Base-by-base conservation (phyloP, 2,113 vertebrate genomes). In the zebrafish (Danio rerio) region DNA sequence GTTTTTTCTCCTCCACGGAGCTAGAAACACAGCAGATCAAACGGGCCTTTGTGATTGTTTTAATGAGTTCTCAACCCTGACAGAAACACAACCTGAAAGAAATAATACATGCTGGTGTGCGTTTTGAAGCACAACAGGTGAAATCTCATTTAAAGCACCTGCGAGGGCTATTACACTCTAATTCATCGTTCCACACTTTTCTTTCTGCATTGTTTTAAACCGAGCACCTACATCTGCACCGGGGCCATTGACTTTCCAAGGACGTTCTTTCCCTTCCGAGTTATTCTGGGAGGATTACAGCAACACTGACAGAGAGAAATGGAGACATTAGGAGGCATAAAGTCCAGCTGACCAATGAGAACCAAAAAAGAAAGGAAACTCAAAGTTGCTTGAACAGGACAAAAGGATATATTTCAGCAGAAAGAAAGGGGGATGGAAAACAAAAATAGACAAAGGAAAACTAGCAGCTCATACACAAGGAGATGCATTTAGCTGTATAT, bases 251-350 rank as follows among this genome's bases (percentile, higher is more conserved):
- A 74, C 59, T 59, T 77, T 63, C 45, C 70, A 65, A 82, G 80
- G 71, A 45, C 59, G n/a, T 62, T 40, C 69, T 59, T 62, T 42
- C 52, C 68, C 50, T 63, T 11, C 18, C 18, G 31, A 65, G 58
- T 65, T 74, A 74, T 81, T 74, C 80, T 63, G 49, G 80, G 80
- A 81, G 58, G 49, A 63, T 74, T 74, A 55, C 80, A 15, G 80
- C 59, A 55, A 53, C 80, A 74, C 49, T 47, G 70, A 63, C 70
- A 75, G 71, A 82, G 70, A 65, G 49, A 65, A 82, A 75, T 66
- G n/a, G 71, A 82, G 50, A 82, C 80, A 82, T 82, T 75, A 21
- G 59, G 50, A 82, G 59, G 40, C 61, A 56, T 75, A 75, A 56
- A 56, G 59, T 82, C 72, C 6, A 43, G 61, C 13, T 82, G 80